Evolutionary conservation across 2,797 vertebrate genomes (phyloP), one percentile per base, ranked within the genome.

Genomic region (Gallinago stenura): DNA sequence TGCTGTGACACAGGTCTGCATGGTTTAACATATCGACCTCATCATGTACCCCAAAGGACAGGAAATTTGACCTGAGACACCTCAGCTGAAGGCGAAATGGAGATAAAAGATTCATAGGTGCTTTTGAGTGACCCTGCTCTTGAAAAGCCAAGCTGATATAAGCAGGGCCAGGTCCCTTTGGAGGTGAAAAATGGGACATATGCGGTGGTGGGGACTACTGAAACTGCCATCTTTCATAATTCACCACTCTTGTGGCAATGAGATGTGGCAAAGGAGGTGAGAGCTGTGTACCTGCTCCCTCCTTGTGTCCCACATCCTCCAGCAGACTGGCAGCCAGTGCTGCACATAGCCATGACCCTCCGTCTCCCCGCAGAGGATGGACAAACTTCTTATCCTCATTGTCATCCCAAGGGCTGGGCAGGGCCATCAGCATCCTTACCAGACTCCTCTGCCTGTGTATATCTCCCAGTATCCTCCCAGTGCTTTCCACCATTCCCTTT

Each of bases 241-340:
- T 56, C 16, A 22, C 18, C 31, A 6, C 10, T 26, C 13, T 41
- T 13, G 50, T 6, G 18, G 26, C 46, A n/a, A 11, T 8, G 56
- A 68, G 35, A 37, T 1, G 0, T 20, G 35, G 18, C 21, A 70
- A 41, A 58, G 45, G 28, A 65, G 35, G 11, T 21, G 46, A 76
- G 30, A 75, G 26, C 13, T 3, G 2, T 45, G 48, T 33, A 30
- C 54, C 22, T 65, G 41, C 30, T 46, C 56, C 25, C 14, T 56
- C 45, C 26, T 50, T n/a, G 30, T 39, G 15, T 31, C 58, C 25
- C 2, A 0, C 5, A 15, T 8, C 12, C n/a, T 43, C 4, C n/a
- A 28, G n/a, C 8, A 80, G 57, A 35, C 15, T 18, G 4, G 0
- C 28, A 46, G 64, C 35, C 30, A 26, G 13, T 0, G 1, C 48